These are phyloP conservation scores for Drosophila percnosoma DNA, from an alignment of 2,888 invertebrate genomes.

Conservation along the genomic window DNA sequence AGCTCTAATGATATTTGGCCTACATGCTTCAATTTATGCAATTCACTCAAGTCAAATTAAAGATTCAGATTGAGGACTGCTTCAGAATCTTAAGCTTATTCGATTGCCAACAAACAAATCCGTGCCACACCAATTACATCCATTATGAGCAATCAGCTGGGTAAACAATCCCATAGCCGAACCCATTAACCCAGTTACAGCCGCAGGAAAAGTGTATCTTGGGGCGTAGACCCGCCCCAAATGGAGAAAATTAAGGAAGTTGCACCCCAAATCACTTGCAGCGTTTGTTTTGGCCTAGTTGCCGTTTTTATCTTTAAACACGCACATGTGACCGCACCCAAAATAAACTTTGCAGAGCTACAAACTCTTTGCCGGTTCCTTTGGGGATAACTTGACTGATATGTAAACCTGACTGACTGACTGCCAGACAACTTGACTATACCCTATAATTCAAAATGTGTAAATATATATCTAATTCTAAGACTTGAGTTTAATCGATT, in stretches of 20 bases:
- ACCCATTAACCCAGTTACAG: conserved; percentile 67
- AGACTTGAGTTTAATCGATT: not conserved
- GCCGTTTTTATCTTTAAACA: conserved; percentile 21
- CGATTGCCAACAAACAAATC: conserved; percentile 43
- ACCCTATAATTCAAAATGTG: not conserved
- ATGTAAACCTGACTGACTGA: conserved; percentile 33
- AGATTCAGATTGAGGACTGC: not conserved
- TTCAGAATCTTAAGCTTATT: conserved; percentile 13
- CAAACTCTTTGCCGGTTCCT: conserved; percentile 9
- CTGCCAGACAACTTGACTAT: conserved; percentile 14
- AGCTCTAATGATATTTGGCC: not conserved
- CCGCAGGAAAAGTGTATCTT: conserved; percentile 29
- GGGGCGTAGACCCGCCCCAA: conserved; percentile 12
- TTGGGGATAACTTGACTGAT: conserved; percentile 20
- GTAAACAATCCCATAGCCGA: conserved; percentile 58
- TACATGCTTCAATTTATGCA: not conserved
- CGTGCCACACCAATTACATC: conserved; percentile 40
- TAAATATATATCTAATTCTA: not conserved
- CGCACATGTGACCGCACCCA: conserved; percentile 58
- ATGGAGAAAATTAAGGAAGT: conserved; percentile 4
- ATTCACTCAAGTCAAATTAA: not conserved
- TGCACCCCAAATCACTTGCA: conserved; percentile 47
- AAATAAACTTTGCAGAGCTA: conserved; percentile 21
- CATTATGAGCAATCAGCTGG: conserved; percentile 47
- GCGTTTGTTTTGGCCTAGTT: conserved; percentile 17